Base-by-base conservation (phyloP, 2,797 vertebrate species). In the Enteromius trimaculatus region DNA sequence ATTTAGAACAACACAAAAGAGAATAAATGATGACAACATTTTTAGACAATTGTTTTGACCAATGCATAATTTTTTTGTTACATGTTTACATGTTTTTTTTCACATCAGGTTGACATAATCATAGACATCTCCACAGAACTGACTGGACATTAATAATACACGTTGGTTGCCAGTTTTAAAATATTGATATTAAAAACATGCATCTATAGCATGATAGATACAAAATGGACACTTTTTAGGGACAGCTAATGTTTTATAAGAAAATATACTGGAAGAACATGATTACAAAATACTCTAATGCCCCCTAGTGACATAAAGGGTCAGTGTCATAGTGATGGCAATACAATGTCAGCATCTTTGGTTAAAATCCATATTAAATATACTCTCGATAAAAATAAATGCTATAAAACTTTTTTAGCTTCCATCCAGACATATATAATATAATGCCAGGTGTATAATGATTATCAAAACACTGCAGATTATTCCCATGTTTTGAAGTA, bases 291-390 rank as follows among this genome's bases (percentile, higher is more conserved):
- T 39, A 13, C 81, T 86, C 39, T 68, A 86, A 79, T 83, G 83
- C 90, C 90, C 88, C 86, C 90, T 89, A 81, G 88, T 91, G 90
- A 89, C 86, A 84, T 19, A 88, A 64, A 44, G 6, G 71, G 58
- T 83, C 86, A 1, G 29, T 66, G 31, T 82, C 58, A 64, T 16
- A 23, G 53, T 83, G 42, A 66, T 81, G 49, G 82, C 44, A 84
- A 34, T 77, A 88, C n/a, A 75, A 19, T 75, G 29, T 44, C 84
- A 78, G 58, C 75, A 19, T 93, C 92, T 95, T 94, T 95, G 93
- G 89, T 88, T 81, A 88, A 86, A 85, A 66, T 86, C 81, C 75
- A 60, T 64, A 10, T 76, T 60, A 71, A 86, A n/a, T 72, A 86
- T 64, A 53, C 26, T 79, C 31, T 84, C 26, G 84, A 72, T 77